Conservation (phyloP, 2,113 vertebrate genomes). For the Cheirogaleus medius region DNA sequence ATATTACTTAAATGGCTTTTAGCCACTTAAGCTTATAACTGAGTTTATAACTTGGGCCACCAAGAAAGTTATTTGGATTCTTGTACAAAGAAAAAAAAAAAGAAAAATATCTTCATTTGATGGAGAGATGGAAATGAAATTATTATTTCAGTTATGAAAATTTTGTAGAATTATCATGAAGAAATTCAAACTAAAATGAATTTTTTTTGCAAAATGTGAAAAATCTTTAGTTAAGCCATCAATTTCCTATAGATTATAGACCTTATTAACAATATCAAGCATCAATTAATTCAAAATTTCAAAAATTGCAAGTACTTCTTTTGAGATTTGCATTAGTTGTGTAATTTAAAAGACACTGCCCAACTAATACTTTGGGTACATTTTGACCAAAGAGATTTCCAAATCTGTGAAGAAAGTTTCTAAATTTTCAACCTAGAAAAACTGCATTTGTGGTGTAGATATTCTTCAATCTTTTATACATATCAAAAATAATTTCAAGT, state of each 20-base stretch:
- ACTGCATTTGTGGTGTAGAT: neutral
- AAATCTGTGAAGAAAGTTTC: neutral
- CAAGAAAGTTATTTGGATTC: neutral
- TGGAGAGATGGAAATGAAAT: neutral
- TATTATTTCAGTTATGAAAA: neutral
- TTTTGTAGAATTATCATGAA: neutral
- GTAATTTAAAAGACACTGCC: neutral
- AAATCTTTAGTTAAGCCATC: neutral
- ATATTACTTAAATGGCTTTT: neutral
- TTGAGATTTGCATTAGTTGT: neutral
- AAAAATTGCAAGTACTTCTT: neutral
- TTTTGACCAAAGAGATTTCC: neutral
- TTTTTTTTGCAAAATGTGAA: neutral
- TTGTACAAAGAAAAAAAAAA: neutral
- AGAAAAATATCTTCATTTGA: neutral
- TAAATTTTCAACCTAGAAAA: neutral
- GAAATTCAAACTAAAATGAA: neutral
- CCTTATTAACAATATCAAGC: neutral
- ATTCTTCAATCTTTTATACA: neutral
- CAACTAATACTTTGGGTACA: neutral
- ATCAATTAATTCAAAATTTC: neutral
- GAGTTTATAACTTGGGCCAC: neutral
- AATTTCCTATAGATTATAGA: neutral
- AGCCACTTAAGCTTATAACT: neutral
- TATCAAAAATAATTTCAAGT: neutral